Evolutionary conservation across 2,797 vertebrate species (phyloP).

Genomic region (Mastacembelus armatus): DNA sequence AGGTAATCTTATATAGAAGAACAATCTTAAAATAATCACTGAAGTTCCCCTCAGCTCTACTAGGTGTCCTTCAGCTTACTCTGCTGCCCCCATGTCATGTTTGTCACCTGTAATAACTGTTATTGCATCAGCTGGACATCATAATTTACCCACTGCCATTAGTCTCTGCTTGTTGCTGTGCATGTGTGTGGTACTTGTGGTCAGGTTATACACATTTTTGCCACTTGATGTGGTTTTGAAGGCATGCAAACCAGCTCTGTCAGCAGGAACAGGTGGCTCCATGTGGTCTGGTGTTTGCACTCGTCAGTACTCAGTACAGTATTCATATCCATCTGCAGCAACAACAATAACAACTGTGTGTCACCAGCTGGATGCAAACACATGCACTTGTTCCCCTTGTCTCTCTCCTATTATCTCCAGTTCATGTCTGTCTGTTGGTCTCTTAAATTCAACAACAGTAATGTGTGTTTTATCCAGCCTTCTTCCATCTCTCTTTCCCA

Average conservation of each 20-base stretch:
- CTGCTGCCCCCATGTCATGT: too few species aligned
- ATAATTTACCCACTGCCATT: conserved; percentile 9
- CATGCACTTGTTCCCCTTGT: neutral
- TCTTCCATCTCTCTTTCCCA: neutral
- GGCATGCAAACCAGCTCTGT: conserved; percentile 35
- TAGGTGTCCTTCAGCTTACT: too few species aligned
- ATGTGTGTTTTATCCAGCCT: too few species aligned
- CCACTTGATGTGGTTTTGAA: conserved; percentile 54
- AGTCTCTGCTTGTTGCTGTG: conserved; percentile 10
- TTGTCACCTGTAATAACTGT: conserved; percentile 3
- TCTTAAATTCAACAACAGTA: conserved; percentile 20
- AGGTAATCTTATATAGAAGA: too few species aligned
- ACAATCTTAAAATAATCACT: too few species aligned
- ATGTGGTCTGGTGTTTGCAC: conserved; percentile 22
- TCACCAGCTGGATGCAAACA: conserved; percentile 15
- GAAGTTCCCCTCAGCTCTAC: too few species aligned
- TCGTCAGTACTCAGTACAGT: conserved; percentile 25
- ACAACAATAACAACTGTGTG: conserved; percentile 36
- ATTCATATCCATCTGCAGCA: conserved; percentile 33
- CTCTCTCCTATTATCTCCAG: neutral
- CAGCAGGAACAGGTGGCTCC: conserved; percentile 60
- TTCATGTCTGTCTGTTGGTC: neutral
- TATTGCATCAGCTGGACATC: conserved; percentile 1
- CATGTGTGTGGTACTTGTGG: conserved; percentile 5
- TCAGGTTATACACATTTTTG: conserved; percentile 6